Conservation (phyloP, 2,888 invertebrate species). For the Mesoligia furuncula region DNA sequence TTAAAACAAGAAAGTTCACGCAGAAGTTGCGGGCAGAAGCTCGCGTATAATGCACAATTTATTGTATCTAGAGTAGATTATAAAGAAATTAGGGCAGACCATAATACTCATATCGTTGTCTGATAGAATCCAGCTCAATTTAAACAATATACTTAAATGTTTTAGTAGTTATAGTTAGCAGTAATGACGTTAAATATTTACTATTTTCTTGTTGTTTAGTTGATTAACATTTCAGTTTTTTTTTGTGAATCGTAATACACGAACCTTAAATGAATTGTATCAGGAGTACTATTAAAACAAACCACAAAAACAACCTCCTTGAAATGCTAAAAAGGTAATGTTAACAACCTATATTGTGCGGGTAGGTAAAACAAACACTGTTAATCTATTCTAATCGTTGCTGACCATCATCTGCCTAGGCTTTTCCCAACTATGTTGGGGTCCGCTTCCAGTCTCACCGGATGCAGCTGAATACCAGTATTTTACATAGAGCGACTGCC, state of each 20-base stretch:
- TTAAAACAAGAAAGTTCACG: neutral
- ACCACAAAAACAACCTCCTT: too few relatives aligned
- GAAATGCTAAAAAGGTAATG: neutral
- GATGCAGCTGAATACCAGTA: too few relatives aligned
- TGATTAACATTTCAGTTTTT: neutral
- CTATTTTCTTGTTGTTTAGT: neutral
- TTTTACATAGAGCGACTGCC: too few relatives aligned
- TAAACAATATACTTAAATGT: constrained; percentile 29
- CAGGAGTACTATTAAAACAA: neutral
- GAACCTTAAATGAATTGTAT: neutral
- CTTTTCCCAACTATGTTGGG: too few relatives aligned
- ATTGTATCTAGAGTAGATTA: constrained; percentile 5
- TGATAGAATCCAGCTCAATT: constrained; percentile 24
- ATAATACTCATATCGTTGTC: neutral
- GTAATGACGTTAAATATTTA: neutral
- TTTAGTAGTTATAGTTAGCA: constrained; percentile 1
- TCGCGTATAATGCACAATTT: neutral
- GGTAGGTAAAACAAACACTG: neutral
- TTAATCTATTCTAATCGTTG: neutral
- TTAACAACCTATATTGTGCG: neutral
- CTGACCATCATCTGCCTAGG: too few relatives aligned
- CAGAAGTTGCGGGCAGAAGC: neutral
- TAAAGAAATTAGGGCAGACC: constrained; percentile 6
- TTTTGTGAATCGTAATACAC: neutral
- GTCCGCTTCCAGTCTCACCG: too few relatives aligned